Base-by-base conservation (phyloP, 2,888 invertebrate species). In the Ophioninae sp. region DNA sequence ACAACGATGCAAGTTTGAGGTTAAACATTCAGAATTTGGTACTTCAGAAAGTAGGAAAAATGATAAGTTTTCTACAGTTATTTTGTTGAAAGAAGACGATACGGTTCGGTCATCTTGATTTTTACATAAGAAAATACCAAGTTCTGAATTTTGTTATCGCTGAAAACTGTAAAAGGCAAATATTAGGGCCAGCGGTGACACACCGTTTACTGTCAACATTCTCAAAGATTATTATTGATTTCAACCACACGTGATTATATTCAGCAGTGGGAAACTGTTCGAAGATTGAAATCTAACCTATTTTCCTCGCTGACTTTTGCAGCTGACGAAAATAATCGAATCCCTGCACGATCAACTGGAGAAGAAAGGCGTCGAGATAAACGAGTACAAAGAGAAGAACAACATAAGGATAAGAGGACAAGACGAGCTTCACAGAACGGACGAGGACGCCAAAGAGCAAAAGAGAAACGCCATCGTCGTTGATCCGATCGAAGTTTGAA, bases 311-410 rank as follows among this genome's bases (percentile, higher is more conserved):
- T 51, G 3, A 17, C 13, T 51, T 51, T 51, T 13, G 51, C 95
- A 97, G 94, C 94, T 98, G 87, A 95, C 95, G 37, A 96, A 96
- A 92, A 95, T 97, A n/a, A 95, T 98, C 80, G 95, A 96, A 89
- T 95, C 95, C 76, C 94, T 98, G 61, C 96, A 96, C 82, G 96
- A 96, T 82, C 97, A 98, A 92, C 94, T 99, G 69, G 94, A 96
- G 59, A 95, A 96, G 89, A 99, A 98, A 93, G 98, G 99, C 0
- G 93, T 95, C 85, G 98, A 99, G 93, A 96, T 99, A 84, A 98
- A 98, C 92, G 96, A 97, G 86, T 99, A 97, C 93, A 97, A 98
- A 91, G 98, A 98, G 91, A 96, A 96, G 90, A 95, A 98, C 92
- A 97, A 98, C 92, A 97, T 99, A 89, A 96, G 95, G 90, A 96